Conservation (phyloP, 2,888 invertebrate species). For the Saturnia japonica region DNA sequence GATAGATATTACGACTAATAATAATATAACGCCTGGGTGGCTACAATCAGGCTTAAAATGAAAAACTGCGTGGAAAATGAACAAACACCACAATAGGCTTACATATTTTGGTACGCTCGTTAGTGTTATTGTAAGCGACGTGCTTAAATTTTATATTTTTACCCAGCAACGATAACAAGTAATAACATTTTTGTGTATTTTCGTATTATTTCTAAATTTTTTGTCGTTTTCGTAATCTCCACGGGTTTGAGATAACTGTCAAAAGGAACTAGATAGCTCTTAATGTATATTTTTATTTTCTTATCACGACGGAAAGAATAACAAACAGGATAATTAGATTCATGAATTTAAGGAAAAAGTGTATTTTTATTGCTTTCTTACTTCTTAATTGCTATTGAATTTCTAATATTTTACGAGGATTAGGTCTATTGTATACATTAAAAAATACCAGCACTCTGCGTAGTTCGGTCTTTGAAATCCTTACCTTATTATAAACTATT, state of each 20-base stretch:
- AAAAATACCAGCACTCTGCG: too few relatives aligned
- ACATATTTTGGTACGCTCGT: conserved; percentile 43
- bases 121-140: conserved; percentile 41
- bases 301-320: background rate
- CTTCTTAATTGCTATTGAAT: background rate
- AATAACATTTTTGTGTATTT: conserved; percentile 28
- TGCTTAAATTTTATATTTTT: conserved; percentile 38
- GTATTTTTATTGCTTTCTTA: background rate
- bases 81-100: conserved; percentile 32
- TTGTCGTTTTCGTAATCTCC: conserved; percentile 11
- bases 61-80: conserved; percentile 26
- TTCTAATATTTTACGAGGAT: too few relatives aligned
- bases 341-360: background rate
- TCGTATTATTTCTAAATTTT: conserved; percentile 30
- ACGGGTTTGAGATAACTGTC: conserved; percentile 7
- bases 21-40: conserved; percentile 11
- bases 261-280: background rate
- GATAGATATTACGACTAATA: background rate
- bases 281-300: background rate
- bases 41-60: conserved; percentile 28
- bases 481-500: too few relatives aligned
- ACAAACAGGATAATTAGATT: conserved; percentile 1
- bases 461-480: too few relatives aligned
- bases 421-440: too few relatives aligned
- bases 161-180: conserved; percentile 32